phyloP scores from a whole-genome alignment of 2,888 invertebrate species.

The Xestia xanthographa region DNA sequence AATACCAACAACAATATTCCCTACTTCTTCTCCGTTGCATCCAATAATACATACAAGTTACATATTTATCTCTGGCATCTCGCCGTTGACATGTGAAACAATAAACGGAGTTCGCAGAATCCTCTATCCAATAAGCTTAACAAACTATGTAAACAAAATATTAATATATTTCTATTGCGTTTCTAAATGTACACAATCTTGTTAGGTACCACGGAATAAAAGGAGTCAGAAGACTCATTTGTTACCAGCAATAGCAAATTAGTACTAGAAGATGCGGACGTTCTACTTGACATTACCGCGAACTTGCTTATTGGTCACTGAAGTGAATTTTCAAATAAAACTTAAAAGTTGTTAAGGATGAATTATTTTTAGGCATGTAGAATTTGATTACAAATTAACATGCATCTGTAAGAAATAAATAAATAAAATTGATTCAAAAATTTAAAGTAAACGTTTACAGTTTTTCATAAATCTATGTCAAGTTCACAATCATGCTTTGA shows the following conservation, averaged over 20 bases:
- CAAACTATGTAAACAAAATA: conserved; percentile 44
- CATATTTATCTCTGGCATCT: conserved; percentile 10
- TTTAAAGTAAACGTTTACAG: too few relatives aligned
- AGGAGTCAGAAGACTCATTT: conserved; percentile 15
- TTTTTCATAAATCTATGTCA: too few relatives aligned
- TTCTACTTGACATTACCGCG: not conserved
- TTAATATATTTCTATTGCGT: conserved; percentile 35
- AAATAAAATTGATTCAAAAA: too few relatives aligned
- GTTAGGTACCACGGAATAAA: not conserved
- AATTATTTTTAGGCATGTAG: not conserved
- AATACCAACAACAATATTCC: not conserved
- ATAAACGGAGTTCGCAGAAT: conserved; percentile 28
- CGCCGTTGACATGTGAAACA: conserved; percentile 28
- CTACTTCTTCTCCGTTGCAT: not conserved
- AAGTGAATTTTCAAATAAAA: not conserved
- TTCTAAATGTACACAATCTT: conserved; percentile 27
- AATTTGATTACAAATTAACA: not conserved
- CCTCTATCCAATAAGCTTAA: conserved; percentile 30
- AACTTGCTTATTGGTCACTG: not conserved
- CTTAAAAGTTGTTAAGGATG: not conserved
- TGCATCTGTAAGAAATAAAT: not conserved
- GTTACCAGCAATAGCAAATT: not conserved
- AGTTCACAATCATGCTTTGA: too few relatives aligned
- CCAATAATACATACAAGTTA: conserved; percentile 8
- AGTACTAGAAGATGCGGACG: not conserved